Conservation (phyloP, 2,797 vertebrate species). For the Parauchenoglanis punctatus region DNA sequence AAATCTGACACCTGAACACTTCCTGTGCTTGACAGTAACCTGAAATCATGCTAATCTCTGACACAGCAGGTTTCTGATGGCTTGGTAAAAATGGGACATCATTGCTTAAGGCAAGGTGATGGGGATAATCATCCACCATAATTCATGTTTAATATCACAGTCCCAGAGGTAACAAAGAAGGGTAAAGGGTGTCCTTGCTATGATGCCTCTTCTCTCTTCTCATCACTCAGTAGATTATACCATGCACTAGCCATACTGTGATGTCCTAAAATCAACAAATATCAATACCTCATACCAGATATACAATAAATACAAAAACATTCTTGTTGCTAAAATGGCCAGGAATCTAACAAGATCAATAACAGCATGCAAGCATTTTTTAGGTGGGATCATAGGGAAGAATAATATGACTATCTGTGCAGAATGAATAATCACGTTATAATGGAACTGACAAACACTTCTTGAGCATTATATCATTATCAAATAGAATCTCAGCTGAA, state of each 20-base stretch:
- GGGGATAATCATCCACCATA: slow-evolving; percentile 83
- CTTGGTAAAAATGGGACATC: slow-evolving; percentile 81
- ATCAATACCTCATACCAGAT: not conserved
- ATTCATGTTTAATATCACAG: slow-evolving; percentile 88
- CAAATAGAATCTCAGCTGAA: no score
- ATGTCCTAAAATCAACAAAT: not conserved
- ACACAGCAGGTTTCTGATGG: slow-evolving; percentile 85
- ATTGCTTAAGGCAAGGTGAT: slow-evolving; percentile 89
- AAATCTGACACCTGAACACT: slow-evolving; percentile 61
- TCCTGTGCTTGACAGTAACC: slow-evolving; percentile 65
- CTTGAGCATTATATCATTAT: no score
- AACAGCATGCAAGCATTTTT: not conserved
- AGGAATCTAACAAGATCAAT: not conserved
- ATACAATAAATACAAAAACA: not conserved
- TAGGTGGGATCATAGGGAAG: not conserved
- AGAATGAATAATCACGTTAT: not conserved
- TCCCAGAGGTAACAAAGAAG: slow-evolving; percentile 71
- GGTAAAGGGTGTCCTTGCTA: slow-evolving; percentile 77
- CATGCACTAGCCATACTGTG: slow-evolving; percentile 42
- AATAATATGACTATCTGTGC: not conserved
- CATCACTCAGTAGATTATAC: slow-evolving; percentile 50
- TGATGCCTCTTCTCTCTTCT: slow-evolving; percentile 61
- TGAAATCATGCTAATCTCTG: slow-evolving; percentile 80
- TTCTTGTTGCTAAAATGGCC: not conserved
- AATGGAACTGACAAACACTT: no score